A percentile compares a stretch with the other conserved stretches of the same genome.
These are phyloP conservation scores for Lathronympha strigana DNA, from an alignment of 2,888 invertebrate genomes.

Conservation along the genomic window DNA sequence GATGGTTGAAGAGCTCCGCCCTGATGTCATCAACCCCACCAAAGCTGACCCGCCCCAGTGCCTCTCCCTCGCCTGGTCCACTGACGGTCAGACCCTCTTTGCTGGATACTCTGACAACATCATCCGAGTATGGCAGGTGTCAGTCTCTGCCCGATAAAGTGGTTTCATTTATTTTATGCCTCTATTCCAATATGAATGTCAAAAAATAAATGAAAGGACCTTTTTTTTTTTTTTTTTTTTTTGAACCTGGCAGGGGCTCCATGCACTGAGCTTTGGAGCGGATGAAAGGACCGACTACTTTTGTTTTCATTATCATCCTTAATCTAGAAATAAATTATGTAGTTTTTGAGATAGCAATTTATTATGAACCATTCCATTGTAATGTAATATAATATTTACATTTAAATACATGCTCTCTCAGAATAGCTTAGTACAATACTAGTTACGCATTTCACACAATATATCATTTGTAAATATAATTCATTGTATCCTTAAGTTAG, in stretches of 20 bases:
- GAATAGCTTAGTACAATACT: background rate
- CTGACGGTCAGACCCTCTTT: slow-evolving; percentile 99
- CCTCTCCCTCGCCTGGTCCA: slow-evolving; percentile 98
- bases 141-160: slow-evolving; percentile 90
- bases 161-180: slow-evolving; percentile 82
- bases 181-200: slow-evolving; percentile 60
- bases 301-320: slow-evolving; percentile 36
- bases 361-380: slow-evolving; percentile 21
- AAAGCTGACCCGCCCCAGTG: slow-evolving; percentile 98
- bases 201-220: slow-evolving; percentile 81
- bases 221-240: too few relatives aligned
- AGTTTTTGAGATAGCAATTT: slow-evolving; percentile 12
- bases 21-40: slow-evolving; percentile 93
- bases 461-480: slow-evolving; percentile 6
- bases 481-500: slow-evolving; percentile 11
- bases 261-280: too few relatives aligned
- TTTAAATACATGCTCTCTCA: slow-evolving; percentile 4
- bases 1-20: slow-evolving; percentile 98
- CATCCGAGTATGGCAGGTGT: slow-evolving; percentile 99
- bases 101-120: slow-evolving; percentile 99
- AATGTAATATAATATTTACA: slow-evolving; percentile 13
- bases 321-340: slow-evolving; percentile 4
- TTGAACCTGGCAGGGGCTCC: too few relatives aligned
- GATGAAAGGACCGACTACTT: slow-evolving; percentile 44
- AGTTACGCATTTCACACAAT: too few relatives aligned